Evolutionary conservation across 2,888 invertebrate species (phyloP).

Genomic region (Pristionchus mayeri): DNA sequence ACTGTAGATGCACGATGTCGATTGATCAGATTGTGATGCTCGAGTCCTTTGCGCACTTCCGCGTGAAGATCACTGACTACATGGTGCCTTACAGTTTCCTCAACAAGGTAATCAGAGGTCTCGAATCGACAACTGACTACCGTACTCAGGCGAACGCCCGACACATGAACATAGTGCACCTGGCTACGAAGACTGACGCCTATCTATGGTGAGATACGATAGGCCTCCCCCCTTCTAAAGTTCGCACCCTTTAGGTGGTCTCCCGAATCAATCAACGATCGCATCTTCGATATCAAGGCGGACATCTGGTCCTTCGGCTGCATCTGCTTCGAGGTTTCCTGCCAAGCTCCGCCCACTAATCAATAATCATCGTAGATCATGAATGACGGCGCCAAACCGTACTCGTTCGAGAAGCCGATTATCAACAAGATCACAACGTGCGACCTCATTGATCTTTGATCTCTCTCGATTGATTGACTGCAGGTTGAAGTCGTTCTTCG

Average conservation of each 20-base stretch:
- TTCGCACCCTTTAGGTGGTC: conserved; percentile 45
- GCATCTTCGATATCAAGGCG: conserved; percentile 42
- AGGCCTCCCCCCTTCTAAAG: neutral
- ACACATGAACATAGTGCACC: conserved; percentile 23
- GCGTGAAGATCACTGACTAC: conserved; percentile 49
- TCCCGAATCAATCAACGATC: conserved; percentile 47
- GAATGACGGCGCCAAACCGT: conserved; percentile 31
- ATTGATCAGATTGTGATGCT: conserved; percentile 38
- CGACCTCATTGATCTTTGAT: conserved; percentile 36
- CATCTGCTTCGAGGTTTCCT: conserved; percentile 44
- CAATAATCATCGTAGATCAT: neutral
- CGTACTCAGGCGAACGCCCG: conserved; percentile 36
- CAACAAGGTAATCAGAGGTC: conserved; percentile 35
- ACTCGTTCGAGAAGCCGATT: conserved; percentile 35
- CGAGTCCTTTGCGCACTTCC: conserved; percentile 30
- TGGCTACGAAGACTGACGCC: conserved; percentile 11
- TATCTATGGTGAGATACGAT: conserved; percentile 10
- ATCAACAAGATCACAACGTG: conserved; percentile 22
- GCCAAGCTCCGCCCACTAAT: neutral
- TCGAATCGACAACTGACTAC: neutral
- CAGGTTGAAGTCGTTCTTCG: conserved; percentile 38
- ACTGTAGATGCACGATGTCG: neutral
- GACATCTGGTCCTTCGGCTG: conserved; percentile 51
- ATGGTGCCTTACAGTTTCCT: conserved; percentile 48
- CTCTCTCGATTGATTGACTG: neutral